Evolutionary conservation across 2,113 vertebrate species (phyloP), one percentile per base, ranked within the genome.

Genomic region (Leucopsar rothschildi): DNA sequence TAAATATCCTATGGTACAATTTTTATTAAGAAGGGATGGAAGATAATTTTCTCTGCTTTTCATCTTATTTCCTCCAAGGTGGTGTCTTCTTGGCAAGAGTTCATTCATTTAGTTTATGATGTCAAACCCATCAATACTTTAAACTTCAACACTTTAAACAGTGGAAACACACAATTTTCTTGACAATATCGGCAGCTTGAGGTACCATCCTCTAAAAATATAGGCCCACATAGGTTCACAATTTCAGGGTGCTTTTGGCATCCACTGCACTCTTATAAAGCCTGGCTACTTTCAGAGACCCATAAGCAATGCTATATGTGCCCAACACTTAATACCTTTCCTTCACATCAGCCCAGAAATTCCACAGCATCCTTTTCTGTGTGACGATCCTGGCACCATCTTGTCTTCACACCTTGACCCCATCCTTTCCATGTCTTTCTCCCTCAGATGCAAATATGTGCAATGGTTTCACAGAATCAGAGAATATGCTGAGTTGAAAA

Each of bases 251-350:
- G 47, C 16, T 52, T 76, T 77, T 76, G 24, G 6, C 31, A 57
- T 39, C 21, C 19, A 18, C 1, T 2, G 9, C 19, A n/a, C 15
- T 8, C 47, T 50, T 28, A 79, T 57, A 64, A 88, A 82, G 1
- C 28, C 53, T 56, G 53, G 4, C 42, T 56, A 18, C 22, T 64
- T 52, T 72, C n/a, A 75, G 25, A 63, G 73, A 49, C 3, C 3
- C 17, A 4, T 31, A 23, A 53, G 31, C n/a, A 88, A 9, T 0
- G 1, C 25, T 6, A 0, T 27, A 6, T 1, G 6, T 18, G 8
- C 19, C 17, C 27, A 61, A 25, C 4, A 15, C 5, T 15, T 45
- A 16, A 56, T 35, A 42, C 10, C 22, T 69, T 15, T 61, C 37
- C 27, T n/a, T 65, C 42, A 63, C 25, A 52, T 15, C 14, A 80